Percentiles rank a stretch among this genome's conserved stretches.
These are phyloP conservation scores for Nothoprocta pentlandii DNA, from an alignment of 2,113 vertebrate genomes.

Conservation along the genomic window DNA sequence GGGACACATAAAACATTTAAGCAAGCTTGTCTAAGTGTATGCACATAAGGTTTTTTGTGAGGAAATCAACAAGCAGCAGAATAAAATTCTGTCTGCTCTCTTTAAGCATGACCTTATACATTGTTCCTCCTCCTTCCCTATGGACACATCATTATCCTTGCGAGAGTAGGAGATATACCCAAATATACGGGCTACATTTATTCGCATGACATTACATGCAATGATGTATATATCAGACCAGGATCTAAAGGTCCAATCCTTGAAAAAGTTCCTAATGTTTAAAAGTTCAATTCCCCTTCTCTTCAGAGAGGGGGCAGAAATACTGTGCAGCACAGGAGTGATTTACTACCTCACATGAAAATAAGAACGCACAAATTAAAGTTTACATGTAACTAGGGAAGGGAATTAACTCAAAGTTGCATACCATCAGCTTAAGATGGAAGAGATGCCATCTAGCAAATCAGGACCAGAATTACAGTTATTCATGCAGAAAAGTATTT, in stretches of 20 bases:
- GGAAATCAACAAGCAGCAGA: neutral
- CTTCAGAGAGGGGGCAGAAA: neutral
- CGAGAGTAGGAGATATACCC: neutral
- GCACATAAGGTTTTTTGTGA: neutral
- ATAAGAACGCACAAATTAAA: neutral
- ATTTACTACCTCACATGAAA: neutral
- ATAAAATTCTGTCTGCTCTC: neutral
- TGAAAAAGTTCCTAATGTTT: neutral
- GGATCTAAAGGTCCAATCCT: neutral
- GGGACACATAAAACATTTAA: neutral
- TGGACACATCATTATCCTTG: neutral
- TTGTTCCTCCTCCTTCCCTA: neutral
- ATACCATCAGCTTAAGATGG: neutral
- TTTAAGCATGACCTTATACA: neutral
- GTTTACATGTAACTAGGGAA: neutral
- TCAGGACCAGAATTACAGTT: neutral
- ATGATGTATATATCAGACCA: accelerated
- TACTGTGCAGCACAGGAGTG: neutral
- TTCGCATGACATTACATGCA: accelerated
- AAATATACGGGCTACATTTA: neutral
- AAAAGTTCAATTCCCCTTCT: neutral
- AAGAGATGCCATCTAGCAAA: neutral
- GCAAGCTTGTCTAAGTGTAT: neutral
- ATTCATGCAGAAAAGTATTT: neutral
- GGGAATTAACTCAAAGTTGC: neutral